Evolutionary conservation across 2,113 vertebrate genomes (phyloP).

Genomic region (Piaya cayana): DNA sequence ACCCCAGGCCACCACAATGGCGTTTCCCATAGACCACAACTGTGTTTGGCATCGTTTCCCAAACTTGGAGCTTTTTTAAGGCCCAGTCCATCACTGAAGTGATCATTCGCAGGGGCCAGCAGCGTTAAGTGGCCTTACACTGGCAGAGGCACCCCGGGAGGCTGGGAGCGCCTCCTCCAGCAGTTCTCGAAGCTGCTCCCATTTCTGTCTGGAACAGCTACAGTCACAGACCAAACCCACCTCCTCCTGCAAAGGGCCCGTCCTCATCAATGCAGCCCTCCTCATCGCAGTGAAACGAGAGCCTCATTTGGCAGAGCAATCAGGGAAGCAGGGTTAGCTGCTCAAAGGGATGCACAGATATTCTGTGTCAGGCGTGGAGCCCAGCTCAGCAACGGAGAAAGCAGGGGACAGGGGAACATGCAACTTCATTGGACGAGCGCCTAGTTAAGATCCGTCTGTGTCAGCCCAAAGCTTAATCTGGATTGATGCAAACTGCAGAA

Average conservation of each 20-base stretch:
- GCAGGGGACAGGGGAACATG: slow-evolving; percentile 3
- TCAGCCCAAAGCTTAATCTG: slow-evolving; percentile 69
- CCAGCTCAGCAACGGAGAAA: slow-evolving; percentile 23
- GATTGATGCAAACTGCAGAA: slow-evolving; percentile 72
- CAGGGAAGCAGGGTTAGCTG: slow-evolving; percentile 20
- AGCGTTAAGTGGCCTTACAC: neutral
- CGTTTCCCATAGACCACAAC: neutral
- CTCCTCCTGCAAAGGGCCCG: neutral
- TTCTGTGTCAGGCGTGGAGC: slow-evolving; percentile 31
- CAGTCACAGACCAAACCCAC: slow-evolving; percentile 34
- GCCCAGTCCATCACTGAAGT: neutral
- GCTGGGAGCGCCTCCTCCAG: slow-evolving; percentile 38
- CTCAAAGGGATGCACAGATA: slow-evolving; percentile 44
- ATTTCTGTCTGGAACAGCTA: slow-evolving; percentile 37
- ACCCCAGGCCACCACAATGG: neutral
- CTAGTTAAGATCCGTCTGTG: slow-evolving; percentile 60
- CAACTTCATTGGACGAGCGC: slow-evolving; percentile 49
- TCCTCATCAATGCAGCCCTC: slow-evolving; percentile 22
- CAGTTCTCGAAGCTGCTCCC: slow-evolving; percentile 22
- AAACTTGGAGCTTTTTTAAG: neutral
- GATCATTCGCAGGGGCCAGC: neutral
- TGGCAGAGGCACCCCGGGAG: neutral
- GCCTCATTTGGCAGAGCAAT: slow-evolving; percentile 55
- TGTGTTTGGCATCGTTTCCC: neutral
- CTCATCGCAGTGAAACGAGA: slow-evolving; percentile 10